Base-by-base conservation (phyloP, 2,888 invertebrate genomes). In the Gymnoscelis rufifasciata region DNA sequence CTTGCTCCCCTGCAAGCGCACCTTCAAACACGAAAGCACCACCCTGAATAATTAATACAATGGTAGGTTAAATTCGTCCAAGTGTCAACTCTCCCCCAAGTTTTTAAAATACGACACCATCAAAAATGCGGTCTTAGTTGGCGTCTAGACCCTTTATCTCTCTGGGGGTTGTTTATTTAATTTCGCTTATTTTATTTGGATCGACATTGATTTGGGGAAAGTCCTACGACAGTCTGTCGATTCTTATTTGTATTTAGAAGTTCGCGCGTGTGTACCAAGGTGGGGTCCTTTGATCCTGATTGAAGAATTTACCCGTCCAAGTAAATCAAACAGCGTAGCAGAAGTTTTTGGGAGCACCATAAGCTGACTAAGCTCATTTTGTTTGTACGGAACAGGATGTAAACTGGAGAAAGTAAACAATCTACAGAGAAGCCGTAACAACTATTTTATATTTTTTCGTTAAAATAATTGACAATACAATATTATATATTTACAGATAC, bases 1-100 rank as follows among this genome's bases (percentile, higher is more conserved):
- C 75, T 71, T 69, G 77, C 78, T 64, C 82, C 75, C 78, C 66
- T 69, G 65, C 77, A 68, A 75, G 71, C 82, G 74, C 83, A 86
- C 86, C 86, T 87, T 80, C 70, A 75, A 44, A 79, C 74, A 77
- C 73, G 81, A 80, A 78, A 72, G 78, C 79, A 71, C 71, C 82
- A 71, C 79, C 79, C 78, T 87, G 87, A 86, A 87, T 88, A 88
- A 87, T 87, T 88, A 87, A 88, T 86, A 86, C 84, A 84, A 87
- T 84, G 80, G 81, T 76, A 86, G 83, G 84, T 86, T 83, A 86
- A 86, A 87, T 79, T 86, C 81, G 75, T 82, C 82, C 67, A 78
- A 86, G 86, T 86, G 86, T 86, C 86, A 86, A 81, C 81, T 81
- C 78, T 83, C 82, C 87, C 86, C 83, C 68, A 79, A 83, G 78